Conservation (phyloP, 2,113 vertebrate species). For the Accipiter virgatus region DNA sequence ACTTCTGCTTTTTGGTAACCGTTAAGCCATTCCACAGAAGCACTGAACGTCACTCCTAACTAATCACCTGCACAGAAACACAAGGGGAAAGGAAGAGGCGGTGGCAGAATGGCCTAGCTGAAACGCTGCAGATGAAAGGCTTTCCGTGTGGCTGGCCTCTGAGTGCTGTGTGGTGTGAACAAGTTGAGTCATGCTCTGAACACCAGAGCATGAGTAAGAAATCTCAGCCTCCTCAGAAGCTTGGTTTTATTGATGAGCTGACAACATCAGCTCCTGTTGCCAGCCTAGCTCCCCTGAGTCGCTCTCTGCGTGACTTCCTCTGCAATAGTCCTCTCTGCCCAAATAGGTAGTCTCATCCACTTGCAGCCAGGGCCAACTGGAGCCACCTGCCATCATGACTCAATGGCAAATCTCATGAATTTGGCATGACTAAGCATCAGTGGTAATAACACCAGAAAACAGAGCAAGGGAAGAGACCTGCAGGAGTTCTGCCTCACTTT, state of each 20-base stretch:
- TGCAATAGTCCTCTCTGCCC: neutral
- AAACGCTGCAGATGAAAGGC: neutral
- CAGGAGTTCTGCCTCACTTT: neutral
- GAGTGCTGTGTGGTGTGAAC: neutral
- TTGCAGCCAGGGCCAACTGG: neutral
- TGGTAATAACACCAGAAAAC: neutral
- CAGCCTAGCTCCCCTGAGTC: neutral
- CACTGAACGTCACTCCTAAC: neutral
- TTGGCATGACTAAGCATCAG: neutral
- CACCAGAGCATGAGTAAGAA: slow-evolving; percentile 28
- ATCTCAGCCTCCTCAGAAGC: neutral
- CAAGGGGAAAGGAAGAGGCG: neutral
- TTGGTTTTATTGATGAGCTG: neutral
- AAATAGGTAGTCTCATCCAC: neutral
- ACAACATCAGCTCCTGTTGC: neutral
- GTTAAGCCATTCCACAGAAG: neutral
- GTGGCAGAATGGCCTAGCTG: neutral
- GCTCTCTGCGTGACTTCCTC: neutral
- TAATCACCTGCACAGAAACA: neutral
- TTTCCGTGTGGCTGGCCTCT: neutral
- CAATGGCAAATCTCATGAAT: neutral
- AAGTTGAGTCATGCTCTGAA: slow-evolving; percentile 27
- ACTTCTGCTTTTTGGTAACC: neutral
- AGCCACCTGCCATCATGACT: neutral
- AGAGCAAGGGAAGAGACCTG: neutral